phyloP scores from a whole-genome alignment of 2,888 invertebrate species.

The Catotricha subobsoleta region DNA sequence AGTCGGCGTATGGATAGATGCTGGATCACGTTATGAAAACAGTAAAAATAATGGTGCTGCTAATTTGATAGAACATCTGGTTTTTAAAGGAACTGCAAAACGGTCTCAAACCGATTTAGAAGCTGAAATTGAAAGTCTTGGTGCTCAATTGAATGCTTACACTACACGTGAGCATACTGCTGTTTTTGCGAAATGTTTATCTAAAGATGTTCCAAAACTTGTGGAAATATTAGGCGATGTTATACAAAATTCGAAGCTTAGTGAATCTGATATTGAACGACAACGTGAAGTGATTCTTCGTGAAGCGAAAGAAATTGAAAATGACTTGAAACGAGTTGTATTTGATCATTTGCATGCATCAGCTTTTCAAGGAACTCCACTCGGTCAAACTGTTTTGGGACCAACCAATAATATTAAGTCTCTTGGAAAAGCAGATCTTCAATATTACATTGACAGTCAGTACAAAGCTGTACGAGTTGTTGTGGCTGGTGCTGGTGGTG shows the following conservation, averaged over 20 bases:
- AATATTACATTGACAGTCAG: constrained; percentile 72
- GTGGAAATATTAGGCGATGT: constrained; percentile 96
- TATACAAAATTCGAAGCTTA: constrained; percentile 86
- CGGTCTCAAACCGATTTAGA: constrained; percentile 90
- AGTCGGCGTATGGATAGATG: constrained; percentile 96
- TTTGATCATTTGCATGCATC: constrained; percentile 94
- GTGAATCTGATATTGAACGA: constrained; percentile 84
- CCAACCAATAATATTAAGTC: constrained; percentile 82
- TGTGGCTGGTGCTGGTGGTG: constrained; percentile 86
- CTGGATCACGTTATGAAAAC: constrained; percentile 91
- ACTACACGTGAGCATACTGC: constrained; percentile 98
- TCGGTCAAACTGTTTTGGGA: constrained; percentile 92
- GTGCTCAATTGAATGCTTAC: constrained; percentile 97
- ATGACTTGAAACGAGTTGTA: constrained; percentile 95
- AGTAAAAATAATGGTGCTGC: constrained; percentile 93
- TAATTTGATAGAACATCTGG: constrained; percentile 99
- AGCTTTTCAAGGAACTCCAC: constrained; percentile 87
- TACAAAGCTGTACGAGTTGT: constrained; percentile 92
- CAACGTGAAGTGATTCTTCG: constrained; percentile 94
- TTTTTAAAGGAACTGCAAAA: constrained; percentile 88
- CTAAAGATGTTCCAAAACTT: constrained; percentile 81
- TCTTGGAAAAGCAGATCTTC: constrained; percentile 62
- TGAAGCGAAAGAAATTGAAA: constrained; percentile 99
- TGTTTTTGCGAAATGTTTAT: constrained; percentile 93
- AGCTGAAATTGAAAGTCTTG: constrained; percentile 96